A percentile compares a stretch with the other conserved stretches of the same genome.
Evolutionary conservation across 2,113 vertebrate species (phyloP).

Genomic region (Pachycephala philippinensis): DNA sequence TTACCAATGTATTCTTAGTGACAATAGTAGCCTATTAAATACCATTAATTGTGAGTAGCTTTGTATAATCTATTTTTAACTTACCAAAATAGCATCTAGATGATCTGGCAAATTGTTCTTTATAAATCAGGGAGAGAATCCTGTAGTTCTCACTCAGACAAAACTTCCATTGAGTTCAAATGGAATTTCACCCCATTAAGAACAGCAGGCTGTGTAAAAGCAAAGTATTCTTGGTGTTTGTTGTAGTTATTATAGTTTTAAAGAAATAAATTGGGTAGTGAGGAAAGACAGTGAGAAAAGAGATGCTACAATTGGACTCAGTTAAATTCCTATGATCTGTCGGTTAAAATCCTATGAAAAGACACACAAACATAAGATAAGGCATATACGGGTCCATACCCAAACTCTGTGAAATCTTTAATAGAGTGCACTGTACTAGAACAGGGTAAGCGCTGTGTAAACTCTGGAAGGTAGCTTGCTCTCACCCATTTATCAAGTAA

Average conservation of each 20-base stretch:
- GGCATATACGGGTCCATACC: neutral
- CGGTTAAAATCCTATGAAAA: neutral
- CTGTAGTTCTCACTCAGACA: conserved; percentile 22
- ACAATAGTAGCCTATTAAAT: neutral
- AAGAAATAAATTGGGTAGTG: neutral
- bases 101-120: neutral
- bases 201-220: neutral
- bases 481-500: neutral
- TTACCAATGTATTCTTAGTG: neutral
- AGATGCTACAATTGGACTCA: neutral
- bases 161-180: conserved; percentile 41
- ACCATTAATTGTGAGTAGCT: neutral
- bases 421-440: neutral
- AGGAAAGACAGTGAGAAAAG: neutral
- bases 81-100: neutral
- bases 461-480: neutral
- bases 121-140: conserved; percentile 14
- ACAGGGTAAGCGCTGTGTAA: neutral
- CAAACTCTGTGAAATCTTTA: neutral
- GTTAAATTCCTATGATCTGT: neutral
- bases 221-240: neutral
- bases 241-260: neutral
- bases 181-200: conserved; percentile 12
- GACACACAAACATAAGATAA: neutral
- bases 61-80: conserved; percentile 22